Base-by-base conservation (phyloP, 2,888 invertebrate genomes). In the Andrena chrysosceles region DNA sequence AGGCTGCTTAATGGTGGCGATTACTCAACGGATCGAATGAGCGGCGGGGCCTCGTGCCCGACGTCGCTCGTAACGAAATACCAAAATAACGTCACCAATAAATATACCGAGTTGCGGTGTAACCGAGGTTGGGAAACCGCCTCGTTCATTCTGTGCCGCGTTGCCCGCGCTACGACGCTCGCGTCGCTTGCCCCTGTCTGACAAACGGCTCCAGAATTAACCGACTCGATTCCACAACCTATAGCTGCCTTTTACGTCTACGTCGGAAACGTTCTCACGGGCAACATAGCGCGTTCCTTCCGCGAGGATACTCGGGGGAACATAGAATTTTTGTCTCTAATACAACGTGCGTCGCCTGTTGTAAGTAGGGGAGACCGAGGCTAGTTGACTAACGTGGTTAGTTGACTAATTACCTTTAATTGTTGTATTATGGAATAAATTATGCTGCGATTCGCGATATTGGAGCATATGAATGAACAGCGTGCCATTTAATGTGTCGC, bases 51-150 rank as follows among this genome's bases (percentile, higher is more conserved):
- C 89, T 86, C 86, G 89, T 87, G 89, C 89, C 90, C 91, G 90
- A 92, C 92, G 89, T 89, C 90, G 90, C 82, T 87, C 89, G 92
- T 93, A 93, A 93, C 92, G 93, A 90, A 93, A 93, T 93, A 93
- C 93, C 91, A 91, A 93, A 93, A 93, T 93, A 93, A 93, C 93
- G 93, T 92, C 92, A 91, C 93, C 92, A 91, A 93, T 93, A 93
- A 93, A 93, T 93, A 93, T 92, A 93, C 90, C 84, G 78, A 69
- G 85, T 42, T 70, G 86, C 78, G 80, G 78, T 81, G 77, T 74
- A 60, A 82, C 85, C 72, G 76, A 54, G 81, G 75, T 71, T 73
- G 78, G 69, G 76, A 81, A 74, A 77, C 83, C 80, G 83, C 81
- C 78, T 83, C 76, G 82, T 76, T 80, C 80, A 52, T 77, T 73